Evolutionary conservation across 2,797 vertebrate species (phyloP).

Genomic region (Sebastes oblongus): DNA sequence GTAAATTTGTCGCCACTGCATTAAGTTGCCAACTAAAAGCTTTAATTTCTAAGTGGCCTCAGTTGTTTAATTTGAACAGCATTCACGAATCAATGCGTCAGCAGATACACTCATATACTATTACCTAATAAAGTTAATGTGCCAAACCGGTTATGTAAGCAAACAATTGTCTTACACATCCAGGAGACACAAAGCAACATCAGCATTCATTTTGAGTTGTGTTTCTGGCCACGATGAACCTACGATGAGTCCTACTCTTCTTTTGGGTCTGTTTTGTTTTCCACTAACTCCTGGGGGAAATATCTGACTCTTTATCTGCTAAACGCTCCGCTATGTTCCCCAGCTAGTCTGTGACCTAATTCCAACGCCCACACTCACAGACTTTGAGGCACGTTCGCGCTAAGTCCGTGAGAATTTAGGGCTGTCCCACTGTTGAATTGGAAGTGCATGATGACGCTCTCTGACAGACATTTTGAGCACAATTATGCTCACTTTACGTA

Average conservation of each 20-base stretch:
- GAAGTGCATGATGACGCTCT: not conserved
- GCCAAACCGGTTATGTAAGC: not conserved
- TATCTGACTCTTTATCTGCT: no score
- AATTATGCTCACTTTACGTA: not conserved
- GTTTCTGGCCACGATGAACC: not conserved
- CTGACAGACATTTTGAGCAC: not conserved
- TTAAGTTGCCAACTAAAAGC: not conserved
- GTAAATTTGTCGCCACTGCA: conserved; percentile 4
- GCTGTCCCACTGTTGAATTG: not conserved
- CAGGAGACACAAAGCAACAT: not conserved
- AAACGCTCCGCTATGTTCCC: accelerated
- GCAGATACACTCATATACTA: not conserved
- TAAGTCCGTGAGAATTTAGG: not conserved
- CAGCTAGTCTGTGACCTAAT: no score
- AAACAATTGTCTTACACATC: not conserved
- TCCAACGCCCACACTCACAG: no score
- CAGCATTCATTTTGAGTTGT: not conserved
- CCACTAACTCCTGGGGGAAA: no score
- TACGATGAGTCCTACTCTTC: not conserved
- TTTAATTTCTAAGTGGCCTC: not conserved
- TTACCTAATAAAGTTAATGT: not conserved
- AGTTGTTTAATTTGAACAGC: conserved; percentile 6
- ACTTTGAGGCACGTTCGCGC: no score
- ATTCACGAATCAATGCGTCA: not conserved
- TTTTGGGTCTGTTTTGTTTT: not conserved